Conservation (phyloP, 2,888 invertebrate genomes). For the Apamea sordens region DNA sequence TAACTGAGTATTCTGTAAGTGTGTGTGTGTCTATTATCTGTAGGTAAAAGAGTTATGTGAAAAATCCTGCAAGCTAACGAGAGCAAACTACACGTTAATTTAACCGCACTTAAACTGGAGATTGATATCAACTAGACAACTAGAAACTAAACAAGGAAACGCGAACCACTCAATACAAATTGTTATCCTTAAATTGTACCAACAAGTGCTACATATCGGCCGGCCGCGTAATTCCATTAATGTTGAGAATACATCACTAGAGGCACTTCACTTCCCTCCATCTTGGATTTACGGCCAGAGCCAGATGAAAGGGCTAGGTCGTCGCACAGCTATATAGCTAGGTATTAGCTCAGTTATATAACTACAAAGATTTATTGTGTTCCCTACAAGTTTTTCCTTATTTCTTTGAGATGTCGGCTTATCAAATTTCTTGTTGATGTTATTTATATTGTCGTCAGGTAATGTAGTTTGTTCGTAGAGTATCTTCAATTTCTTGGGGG, state of each 20-base stretch:
- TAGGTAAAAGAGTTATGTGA: background rate
- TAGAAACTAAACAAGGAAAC: slow-evolving; percentile 52
- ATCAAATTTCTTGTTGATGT: slow-evolving; percentile 39
- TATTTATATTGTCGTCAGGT: slow-evolving; percentile 36
- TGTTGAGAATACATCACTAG: slow-evolving; percentile 83
- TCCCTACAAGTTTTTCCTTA: slow-evolving; percentile 67
- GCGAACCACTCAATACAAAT: slow-evolving; percentile 71
- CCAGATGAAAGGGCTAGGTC: slow-evolving; percentile 83
- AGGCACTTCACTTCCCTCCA: slow-evolving; percentile 65
- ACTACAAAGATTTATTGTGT: slow-evolving; percentile 76
- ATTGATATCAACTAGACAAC: slow-evolving; percentile 39
- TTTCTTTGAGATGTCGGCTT: slow-evolving; percentile 56
- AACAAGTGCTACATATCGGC: slow-evolving; percentile 78
- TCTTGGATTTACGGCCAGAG: slow-evolving; percentile 79
- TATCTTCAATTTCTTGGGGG: slow-evolving; percentile 1
- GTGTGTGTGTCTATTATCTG: background rate
- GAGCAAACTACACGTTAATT: background rate
- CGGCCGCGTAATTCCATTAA: slow-evolving; percentile 84
- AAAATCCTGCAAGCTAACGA: background rate
- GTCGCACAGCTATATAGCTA: slow-evolving; percentile 27
- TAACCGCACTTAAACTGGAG: background rate
- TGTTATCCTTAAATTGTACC: slow-evolving; percentile 72
- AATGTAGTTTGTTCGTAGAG: slow-evolving; percentile 36
- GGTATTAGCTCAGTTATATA: slow-evolving; percentile 77
- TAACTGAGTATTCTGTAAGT: background rate